Base-by-base conservation (phyloP, 2,888 invertebrate genomes). In the Diarsia rubi region DNA sequence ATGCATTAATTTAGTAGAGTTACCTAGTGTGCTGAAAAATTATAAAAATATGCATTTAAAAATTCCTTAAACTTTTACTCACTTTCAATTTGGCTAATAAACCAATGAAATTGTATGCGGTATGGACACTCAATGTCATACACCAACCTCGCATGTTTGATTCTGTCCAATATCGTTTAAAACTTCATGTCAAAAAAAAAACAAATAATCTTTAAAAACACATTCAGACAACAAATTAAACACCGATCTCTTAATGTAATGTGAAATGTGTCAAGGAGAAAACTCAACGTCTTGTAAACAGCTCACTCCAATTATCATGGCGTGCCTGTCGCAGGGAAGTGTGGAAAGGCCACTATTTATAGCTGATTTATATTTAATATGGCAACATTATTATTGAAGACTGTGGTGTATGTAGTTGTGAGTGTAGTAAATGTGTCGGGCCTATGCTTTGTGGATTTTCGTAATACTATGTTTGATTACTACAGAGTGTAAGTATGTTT, bases 301-400 rank as follows among this genome's bases (percentile, higher is more conserved):
- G 66, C 79, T 82, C 82, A 78, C 78, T 82, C 71, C 79, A 88
- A 88, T 88, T 86, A 87, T 78, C 62, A 79, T 80, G 65, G 74
- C 86, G 80, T 84, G 86, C 74, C 70, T 49, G 60, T 44, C 47
- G 44, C 27, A 70, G 62, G 65, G 62, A n/a, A 69, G 66, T 63
- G 70, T 37, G 49, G 75, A 71, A 64, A 66, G 9, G 19, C 65
- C 37, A 24, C 69, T 83, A 82, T 78, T 78, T 85, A 63, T 68
- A 75, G 19, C 54, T 67, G 59, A 82, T 82, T 82, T 75, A 75
- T 81, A 60, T 81, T 84, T 75, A 74, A 79, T 64, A 71, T 72
- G 63, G 24, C 62, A 65, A 72, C 68, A 57, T 65, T 78, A 69
- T 69, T 37, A 44, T n/a, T n/a, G 24, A 79, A 37, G 16, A 62